Evolutionary conservation across 1,140 invertebrate genomes (phyloP), one percentile per base, ranked within the genome.

Genomic region (Apis cerana): DNA sequence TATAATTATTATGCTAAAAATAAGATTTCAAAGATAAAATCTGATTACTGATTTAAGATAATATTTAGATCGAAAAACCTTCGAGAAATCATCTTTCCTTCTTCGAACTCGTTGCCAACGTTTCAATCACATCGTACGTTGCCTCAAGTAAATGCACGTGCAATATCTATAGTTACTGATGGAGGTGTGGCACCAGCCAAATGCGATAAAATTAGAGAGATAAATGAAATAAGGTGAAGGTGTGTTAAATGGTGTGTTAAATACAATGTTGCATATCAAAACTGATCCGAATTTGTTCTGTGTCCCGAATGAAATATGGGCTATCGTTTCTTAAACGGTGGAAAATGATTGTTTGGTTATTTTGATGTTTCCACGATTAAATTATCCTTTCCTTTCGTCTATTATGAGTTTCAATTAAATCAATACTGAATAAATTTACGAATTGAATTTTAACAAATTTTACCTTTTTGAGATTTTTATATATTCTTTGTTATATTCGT

Each of bases 121-220:
- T 48, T 43, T 15, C 13, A 48, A 21, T 33, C 8, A 17, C 10
- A 9, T 27, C 21, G 12, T 68, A 17, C 43, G 7, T 48, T 19
- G 9, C 48, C 21, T 50, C n/a, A 1, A 0, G 13, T n/a, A 21
- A 75, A 12, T 59, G 13, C 69, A 62, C 75, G 23, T 23, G 23
- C 54, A 7, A 0, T 13, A 65, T 43, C 33, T 43, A 43, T 5
- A 43, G 33, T 43, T 43, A 74, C 15, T 15, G 19, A 13, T 12
- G 56, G 43, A 59, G 59, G n/a, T 58, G 23, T 27, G 52, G n/a
- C n/a, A 67, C n/a, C 48, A 50, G 11, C 13, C 10, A n/a, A 15
- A 50, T 17, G 11, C 27, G 48, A 21, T 52, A 64, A 76, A 76
- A 76, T 76, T 76, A 76, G 59, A 76, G 33, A 62, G 74, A 52